Conservation (phyloP, 2,797 vertebrate genomes). For the Clarias laeviceps region DNA sequence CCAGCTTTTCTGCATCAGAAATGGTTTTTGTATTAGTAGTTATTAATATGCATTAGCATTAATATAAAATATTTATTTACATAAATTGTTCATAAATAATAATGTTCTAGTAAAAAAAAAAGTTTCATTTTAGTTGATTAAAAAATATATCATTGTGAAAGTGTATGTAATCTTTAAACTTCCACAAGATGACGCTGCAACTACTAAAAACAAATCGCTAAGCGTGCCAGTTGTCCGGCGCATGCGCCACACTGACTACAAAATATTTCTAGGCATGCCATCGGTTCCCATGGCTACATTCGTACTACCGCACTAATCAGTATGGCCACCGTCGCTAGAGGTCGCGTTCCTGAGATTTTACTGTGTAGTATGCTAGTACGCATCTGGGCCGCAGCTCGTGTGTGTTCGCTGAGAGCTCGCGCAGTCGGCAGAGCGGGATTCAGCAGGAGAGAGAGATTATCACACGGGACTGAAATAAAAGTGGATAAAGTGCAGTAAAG, state of each 20-base stretch:
- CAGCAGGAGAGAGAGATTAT: background rate
- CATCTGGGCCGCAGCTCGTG: background rate
- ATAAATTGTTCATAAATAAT: background rate
- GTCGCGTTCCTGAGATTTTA: background rate
- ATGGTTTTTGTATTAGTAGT: no score
- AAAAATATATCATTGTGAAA: background rate
- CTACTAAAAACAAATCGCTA: no score
- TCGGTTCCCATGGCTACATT: conserved; percentile 12
- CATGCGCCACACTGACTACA: conserved; percentile 1
- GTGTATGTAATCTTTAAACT: background rate
- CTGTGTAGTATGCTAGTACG: background rate
- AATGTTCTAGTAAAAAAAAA: background rate
- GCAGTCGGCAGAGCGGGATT: conserved; percentile 12
- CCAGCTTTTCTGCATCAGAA: no score
- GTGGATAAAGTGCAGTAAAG: conserved; percentile 17
- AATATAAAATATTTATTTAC: no score
- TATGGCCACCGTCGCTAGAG: background rate
- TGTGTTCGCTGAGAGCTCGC: background rate
- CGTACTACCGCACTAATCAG: conserved; percentile 1
- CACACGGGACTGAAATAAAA: background rate
- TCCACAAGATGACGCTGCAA: conserved; percentile 20
- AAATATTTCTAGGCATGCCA: background rate
- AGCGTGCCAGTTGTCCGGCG: background rate
- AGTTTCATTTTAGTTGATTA: no score
- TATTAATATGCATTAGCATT: no score